Evolutionary conservation across 2,113 vertebrate species (phyloP).

Genomic region (Serilophus lunatus): DNA sequence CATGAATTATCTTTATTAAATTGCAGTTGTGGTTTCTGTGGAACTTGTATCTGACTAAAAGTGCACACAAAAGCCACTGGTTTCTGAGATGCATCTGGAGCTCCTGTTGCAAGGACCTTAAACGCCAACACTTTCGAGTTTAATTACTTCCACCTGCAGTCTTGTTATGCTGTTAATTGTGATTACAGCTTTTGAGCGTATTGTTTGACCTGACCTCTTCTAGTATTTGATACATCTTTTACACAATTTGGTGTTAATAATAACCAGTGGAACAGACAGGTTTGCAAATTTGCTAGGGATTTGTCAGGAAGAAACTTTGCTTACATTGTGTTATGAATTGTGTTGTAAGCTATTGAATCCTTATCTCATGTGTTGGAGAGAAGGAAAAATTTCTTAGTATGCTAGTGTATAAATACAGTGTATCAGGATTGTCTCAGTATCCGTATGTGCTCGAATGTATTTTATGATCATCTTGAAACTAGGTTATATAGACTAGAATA

Average conservation of each 20-base stretch:
- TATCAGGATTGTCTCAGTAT: background rate
- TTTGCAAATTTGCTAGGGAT: background rate
- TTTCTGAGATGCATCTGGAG: background rate
- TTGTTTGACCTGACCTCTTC: background rate
- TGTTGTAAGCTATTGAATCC: background rate
- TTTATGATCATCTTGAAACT: background rate
- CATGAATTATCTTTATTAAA: background rate
- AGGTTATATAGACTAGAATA: background rate
- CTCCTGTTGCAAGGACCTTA: background rate
- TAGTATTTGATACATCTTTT: background rate
- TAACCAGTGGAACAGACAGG: background rate
- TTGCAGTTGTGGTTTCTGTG: background rate
- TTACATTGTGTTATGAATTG: background rate
- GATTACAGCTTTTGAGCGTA: background rate
- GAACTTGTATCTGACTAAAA: background rate
- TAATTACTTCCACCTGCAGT: background rate
- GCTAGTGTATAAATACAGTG: background rate
- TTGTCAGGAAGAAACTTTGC: background rate
- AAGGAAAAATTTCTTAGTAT: background rate
- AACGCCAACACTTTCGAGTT: background rate
- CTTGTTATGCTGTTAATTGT: background rate
- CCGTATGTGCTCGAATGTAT: background rate
- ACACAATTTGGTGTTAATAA: background rate
- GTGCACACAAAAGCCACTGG: accelerated
- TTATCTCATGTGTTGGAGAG: background rate